These are phyloP conservation scores for Drosophila eugracilis DNA, from an alignment of 1,140 invertebrate species.

Conservation along the genomic window DNA sequence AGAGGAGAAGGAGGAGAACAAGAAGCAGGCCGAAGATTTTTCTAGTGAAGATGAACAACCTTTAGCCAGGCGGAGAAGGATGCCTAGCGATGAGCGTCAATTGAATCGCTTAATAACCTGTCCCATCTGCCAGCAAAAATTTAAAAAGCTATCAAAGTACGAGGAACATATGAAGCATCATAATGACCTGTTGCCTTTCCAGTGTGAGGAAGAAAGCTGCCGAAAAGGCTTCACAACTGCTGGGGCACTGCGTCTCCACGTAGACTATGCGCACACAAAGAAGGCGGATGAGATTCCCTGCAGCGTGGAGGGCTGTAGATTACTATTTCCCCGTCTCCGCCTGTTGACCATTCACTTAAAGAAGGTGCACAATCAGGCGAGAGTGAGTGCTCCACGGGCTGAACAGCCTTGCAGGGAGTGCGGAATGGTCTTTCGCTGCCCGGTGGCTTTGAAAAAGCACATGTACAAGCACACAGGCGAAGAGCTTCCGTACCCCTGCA, in stretches of 20 bases:
- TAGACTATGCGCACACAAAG: constrained; percentile 73
- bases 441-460: constrained; percentile 84
- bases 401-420: constrained; percentile 70
- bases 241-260: constrained; percentile 69
- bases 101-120: constrained; percentile 53
- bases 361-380: constrained; percentile 72
- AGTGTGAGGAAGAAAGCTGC: constrained; percentile 63
- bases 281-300: constrained; percentile 61
- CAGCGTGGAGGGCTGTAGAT: constrained; percentile 59
- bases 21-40: background rate
- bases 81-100: constrained; percentile 20
- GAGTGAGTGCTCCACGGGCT: constrained; percentile 42
- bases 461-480: constrained; percentile 86
- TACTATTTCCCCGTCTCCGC: constrained; percentile 68
- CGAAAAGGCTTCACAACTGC: constrained; percentile 76
- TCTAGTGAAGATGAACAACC: constrained; percentile 68
- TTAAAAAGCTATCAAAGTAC: constrained; percentile 66
- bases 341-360: constrained; percentile 77
- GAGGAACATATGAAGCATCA: constrained; percentile 82
- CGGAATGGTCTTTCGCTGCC: constrained; percentile 72
- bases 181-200: constrained; percentile 72
- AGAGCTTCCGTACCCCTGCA: constrained; percentile 86
- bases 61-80: constrained; percentile 38
- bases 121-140: constrained; percentile 74
- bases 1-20: constrained; percentile 20